Evolutionary conservation across 2,888 invertebrate genomes (phyloP).

Genomic region (Xylota segnis): DNA sequence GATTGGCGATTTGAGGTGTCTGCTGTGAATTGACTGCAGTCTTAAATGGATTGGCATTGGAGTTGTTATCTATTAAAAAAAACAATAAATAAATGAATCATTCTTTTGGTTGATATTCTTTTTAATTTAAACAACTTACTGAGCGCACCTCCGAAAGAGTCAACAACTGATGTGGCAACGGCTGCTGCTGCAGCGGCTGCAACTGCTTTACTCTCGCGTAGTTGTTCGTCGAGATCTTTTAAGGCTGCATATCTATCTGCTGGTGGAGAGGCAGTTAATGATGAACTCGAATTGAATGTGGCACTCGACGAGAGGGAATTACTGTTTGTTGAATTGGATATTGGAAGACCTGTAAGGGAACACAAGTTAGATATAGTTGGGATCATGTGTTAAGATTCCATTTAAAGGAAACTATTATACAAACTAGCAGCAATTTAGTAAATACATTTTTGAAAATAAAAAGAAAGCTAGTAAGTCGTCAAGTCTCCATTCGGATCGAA

Average conservation of each 20-base stretch:
- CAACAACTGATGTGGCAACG: slow-evolving; percentile 78
- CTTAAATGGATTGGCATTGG: slow-evolving; percentile 83
- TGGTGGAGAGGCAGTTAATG: slow-evolving; percentile 82
- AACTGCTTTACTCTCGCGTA: slow-evolving; percentile 85
- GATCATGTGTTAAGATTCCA: background rate
- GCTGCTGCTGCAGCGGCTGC: slow-evolving; percentile 79
- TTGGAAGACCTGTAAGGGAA: slow-evolving; percentile 57
- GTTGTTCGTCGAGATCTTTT: slow-evolving; percentile 94
- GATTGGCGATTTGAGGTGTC: slow-evolving; percentile 80
- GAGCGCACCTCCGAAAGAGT: slow-evolving; percentile 78
- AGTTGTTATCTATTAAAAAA: slow-evolving; percentile 63
- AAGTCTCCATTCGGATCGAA: too few species aligned
- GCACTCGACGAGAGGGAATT: slow-evolving; percentile 78
- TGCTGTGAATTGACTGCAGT: slow-evolving; percentile 77
- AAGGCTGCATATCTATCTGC: slow-evolving; percentile 98
- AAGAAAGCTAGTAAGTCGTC: too few species aligned
- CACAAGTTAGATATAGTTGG: slow-evolving; percentile 19
- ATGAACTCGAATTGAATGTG: slow-evolving; percentile 79
- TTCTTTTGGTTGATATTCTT: background rate
- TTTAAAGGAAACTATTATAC: too few species aligned
- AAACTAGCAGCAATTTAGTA: too few species aligned
- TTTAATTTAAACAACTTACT: slow-evolving; percentile 74
- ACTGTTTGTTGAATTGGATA: slow-evolving; percentile 78
- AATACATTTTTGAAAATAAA: too few species aligned
- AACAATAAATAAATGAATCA: background rate